Evolutionary conservation across 2,888 invertebrate genomes (phyloP).

Genomic region (Ectropis crepuscularia): DNA sequence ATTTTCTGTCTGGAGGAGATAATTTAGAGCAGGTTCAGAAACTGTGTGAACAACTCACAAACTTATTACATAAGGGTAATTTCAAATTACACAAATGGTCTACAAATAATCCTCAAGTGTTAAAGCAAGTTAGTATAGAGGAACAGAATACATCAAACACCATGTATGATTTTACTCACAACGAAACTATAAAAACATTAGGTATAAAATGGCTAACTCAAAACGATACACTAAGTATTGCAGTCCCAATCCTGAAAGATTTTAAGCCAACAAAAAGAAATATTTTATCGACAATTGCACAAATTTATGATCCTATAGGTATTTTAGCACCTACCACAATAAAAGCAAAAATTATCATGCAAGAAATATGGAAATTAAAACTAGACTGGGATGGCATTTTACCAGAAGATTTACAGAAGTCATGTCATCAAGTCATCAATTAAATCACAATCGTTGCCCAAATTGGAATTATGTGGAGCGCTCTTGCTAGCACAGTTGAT

Average conservation of each 20-base stretch:
- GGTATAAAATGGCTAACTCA: neutral
- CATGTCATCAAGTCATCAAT: neutral
- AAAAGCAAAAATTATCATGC: constrained; percentile 4
- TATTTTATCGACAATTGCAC: constrained; percentile 3
- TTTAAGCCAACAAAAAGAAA: constrained; percentile 4
- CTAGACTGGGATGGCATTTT: constrained; percentile 12
- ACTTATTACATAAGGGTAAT: neutral
- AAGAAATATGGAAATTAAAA: constrained; percentile 9
- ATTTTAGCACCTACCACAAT: neutral
- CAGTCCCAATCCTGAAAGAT: neutral
- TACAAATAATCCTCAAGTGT: constrained; percentile 2
- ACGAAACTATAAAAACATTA: neutral
- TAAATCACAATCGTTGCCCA: neutral
- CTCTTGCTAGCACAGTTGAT: neutral
- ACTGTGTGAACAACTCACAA: neutral
- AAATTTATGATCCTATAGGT: constrained; percentile 4
- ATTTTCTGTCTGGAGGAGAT: constrained; percentile 2
- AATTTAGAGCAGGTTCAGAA: neutral
- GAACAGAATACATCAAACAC: neutral
- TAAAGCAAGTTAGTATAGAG: constrained; percentile 3
- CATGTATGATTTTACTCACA: neutral
- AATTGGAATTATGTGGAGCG: constrained; percentile 7
- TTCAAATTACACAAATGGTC: constrained; percentile 18
- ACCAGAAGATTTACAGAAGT: neutral
- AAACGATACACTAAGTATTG: too few species aligned